phyloP scores from a whole-genome alignment of 2,888 invertebrate genomes.

The Troides aeacus region DNA sequence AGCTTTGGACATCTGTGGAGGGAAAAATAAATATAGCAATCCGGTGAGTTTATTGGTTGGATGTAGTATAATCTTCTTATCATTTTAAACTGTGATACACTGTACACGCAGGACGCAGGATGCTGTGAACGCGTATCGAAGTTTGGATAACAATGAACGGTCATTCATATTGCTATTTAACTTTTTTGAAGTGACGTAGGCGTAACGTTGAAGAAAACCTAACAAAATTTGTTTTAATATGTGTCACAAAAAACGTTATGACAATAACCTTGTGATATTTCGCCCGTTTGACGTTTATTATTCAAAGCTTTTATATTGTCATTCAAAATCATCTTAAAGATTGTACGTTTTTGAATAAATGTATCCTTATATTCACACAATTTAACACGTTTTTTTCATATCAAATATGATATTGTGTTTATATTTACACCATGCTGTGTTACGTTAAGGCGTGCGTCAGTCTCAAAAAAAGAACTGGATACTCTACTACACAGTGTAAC shows the following conservation, averaged over 20 bases:
- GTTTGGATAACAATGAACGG: slow-evolving; percentile 26
- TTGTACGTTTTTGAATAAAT: background rate
- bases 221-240: background rate
- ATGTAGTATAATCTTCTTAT: slow-evolving; percentile 37
- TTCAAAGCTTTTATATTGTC: no score
- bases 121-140: slow-evolving; percentile 24
- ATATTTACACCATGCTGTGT: slow-evolving; percentile 8
- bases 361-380: background rate
- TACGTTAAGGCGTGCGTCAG: slow-evolving; percentile 17
- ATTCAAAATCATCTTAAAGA: background rate
- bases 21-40: slow-evolving; percentile 72
- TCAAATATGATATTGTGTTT: slow-evolving; percentile 6
- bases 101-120: slow-evolving; percentile 28
- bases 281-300: background rate
- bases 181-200: background rate
- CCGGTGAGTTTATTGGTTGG: slow-evolving; percentile 66
- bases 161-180: slow-evolving; percentile 9
- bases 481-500: slow-evolving; percentile 14
- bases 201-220: background rate
- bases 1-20: slow-evolving; percentile 56
- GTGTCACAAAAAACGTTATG: background rate
- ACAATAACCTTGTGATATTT: background rate
- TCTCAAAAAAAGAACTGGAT: slow-evolving; percentile 17
- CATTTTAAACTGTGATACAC: slow-evolving; percentile 31
- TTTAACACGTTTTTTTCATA: background rate